These are phyloP conservation scores for Caranx melampygus DNA, from an alignment of 2,113 vertebrate species.

Conservation along the genomic window DNA sequence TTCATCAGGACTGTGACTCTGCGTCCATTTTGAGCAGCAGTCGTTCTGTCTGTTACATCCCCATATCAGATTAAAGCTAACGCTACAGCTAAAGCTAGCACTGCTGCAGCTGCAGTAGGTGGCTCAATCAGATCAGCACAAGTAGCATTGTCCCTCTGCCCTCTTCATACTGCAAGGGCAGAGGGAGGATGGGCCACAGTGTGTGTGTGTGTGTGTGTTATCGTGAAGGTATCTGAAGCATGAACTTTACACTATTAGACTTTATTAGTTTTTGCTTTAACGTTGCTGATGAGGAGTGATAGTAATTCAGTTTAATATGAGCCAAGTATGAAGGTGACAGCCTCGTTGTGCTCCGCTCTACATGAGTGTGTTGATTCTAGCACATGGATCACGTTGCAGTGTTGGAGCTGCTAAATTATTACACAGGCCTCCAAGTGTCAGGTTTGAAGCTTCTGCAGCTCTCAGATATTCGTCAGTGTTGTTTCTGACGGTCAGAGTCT, in stretches of 20 bases:
- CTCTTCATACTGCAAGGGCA: conserved; percentile 63
- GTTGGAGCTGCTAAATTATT: conserved; percentile 44
- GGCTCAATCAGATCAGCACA: conserved; percentile 62
- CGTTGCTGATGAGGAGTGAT: background rate
- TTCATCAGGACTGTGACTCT: conserved; percentile 8
- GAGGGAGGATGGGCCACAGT: conserved; percentile 55
- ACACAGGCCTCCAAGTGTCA: conserved; percentile 27
- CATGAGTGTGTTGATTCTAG: conserved; percentile 13
- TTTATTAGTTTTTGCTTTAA: background rate
- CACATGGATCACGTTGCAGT: conserved; percentile 33
- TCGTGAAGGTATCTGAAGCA: background rate
- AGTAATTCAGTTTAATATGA: background rate
- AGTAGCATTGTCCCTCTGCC: conserved; percentile 66
- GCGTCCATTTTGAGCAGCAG: conserved; percentile 30
- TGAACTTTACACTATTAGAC: background rate
- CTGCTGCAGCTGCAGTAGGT: conserved; percentile 26
- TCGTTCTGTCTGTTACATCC: conserved; percentile 12
- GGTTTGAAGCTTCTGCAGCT: conserved; percentile 18
- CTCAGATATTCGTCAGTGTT: background rate
- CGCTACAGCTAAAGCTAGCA: conserved; percentile 28
- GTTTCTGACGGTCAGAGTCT: background rate
- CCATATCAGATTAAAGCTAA: conserved; percentile 33
- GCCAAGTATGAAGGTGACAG: background rate
- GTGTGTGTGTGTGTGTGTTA: conserved; percentile 9
- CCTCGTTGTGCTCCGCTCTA: background rate